Base-by-base conservation (phyloP, 2,888 invertebrate genomes). In the Lasioglossum oenotherae region DNA sequence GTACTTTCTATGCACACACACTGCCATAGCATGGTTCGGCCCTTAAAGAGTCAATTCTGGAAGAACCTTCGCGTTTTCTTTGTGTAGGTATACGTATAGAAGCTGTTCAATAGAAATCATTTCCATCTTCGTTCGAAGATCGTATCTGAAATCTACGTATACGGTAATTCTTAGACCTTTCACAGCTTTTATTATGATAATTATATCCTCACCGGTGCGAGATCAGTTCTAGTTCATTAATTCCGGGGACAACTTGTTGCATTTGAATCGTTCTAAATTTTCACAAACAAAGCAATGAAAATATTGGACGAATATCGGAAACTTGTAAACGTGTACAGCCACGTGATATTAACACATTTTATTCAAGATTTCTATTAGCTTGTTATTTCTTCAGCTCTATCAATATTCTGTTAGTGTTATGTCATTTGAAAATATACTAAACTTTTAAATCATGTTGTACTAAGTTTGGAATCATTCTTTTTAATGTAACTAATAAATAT, bases 161-260 rank as follows among this genome's bases (percentile, higher is more conserved):
- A 64, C 14, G 6, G 27, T 46, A 27, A 73, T 73, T 72, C 46
- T 31, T 46, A 46, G 46, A 73, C 46, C 73, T 73, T 31, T 10
- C 4, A 12, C 4, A 12, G 73, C 73, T 73, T 49, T 73, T 73
- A 73, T 73, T 31, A 73, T 73, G 46, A 73, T 73, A 73, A 73
- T 73, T 27, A 44, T 10, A 44, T 72, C 27, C 31, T 44, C 16
- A 16, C 27, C 46, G 31, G 27, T 31, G 19, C 31, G 19, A 23
- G 67, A 19, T 73, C 46, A 23, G 67, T 31, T 73, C 46, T 6
- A 46, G 38, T 73, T 73, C 73, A 46, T 73, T 31, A 73, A 71
- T 41, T 71, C 71, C 2, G 16, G 41, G 41, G 4, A 12, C n/a
- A 10, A 2, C 27, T 27, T 16, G 31, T 46, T 73, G 46, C 31